Conservation (phyloP, 2,113 vertebrate genomes). For the Passer montanus region DNA sequence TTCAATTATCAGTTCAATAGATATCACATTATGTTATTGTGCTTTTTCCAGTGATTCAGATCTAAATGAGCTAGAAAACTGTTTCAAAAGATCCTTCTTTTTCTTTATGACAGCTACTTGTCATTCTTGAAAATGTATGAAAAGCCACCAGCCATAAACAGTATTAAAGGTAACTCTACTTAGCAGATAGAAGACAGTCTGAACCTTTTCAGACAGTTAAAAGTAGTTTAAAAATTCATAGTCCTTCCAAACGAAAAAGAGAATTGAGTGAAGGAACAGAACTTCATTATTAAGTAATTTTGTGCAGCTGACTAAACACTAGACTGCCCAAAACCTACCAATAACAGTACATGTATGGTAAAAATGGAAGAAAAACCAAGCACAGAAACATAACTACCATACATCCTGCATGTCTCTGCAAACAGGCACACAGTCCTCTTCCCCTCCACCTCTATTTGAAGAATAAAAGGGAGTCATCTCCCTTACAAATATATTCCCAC, state of each 20-base stretch:
- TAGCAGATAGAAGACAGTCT: neutral
- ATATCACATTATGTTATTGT: neutral
- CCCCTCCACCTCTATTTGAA: neutral
- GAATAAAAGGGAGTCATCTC: neutral
- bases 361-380: neutral
- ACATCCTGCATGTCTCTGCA: neutral
- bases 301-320: neutral
- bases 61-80: neutral
- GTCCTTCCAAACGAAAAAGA: neutral
- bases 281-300: neutral
- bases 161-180: neutral
- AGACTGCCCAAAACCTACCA: neutral
- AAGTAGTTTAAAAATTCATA: neutral
- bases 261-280: neutral
- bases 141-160: neutral
- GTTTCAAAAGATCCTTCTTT: neutral
- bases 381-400: neutral
- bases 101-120: neutral
- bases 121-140: neutral
- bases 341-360: neutral
- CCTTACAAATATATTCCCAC: neutral
- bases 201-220: neutral
- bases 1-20: neutral
- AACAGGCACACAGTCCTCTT: neutral
- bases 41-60: neutral